Evolutionary conservation across 2,888 invertebrate species (phyloP).

Genomic region (Blera fallax): DNA sequence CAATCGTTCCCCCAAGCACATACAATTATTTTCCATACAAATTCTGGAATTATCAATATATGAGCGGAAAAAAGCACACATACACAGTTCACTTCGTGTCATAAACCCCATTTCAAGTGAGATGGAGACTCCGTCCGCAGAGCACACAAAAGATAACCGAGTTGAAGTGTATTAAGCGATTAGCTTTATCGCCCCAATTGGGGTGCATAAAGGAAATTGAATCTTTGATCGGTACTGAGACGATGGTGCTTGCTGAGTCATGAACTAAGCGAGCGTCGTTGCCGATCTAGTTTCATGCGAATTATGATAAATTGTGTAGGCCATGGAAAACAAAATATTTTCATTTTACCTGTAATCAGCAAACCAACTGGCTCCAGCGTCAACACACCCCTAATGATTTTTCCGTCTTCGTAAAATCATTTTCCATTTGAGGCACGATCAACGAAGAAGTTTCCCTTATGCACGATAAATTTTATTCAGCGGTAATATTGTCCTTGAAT

Average conservation of each 20-base stretch:
- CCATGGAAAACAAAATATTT: neutral
- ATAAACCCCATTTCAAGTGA: constrained; percentile 11
- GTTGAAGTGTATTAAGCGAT: constrained; percentile 32
- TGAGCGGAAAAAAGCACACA: neutral
- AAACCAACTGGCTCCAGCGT: constrained; percentile 64
- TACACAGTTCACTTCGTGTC: constrained; percentile 22
- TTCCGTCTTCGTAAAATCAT: constrained; percentile 67
- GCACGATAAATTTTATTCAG: neutral
- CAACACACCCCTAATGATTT: constrained; percentile 71
- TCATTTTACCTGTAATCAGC: constrained; percentile 65
- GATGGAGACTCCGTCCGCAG: neutral
- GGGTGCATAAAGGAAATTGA: constrained; percentile 11
- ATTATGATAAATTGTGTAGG: neutral
- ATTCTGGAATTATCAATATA: constrained; percentile 22
- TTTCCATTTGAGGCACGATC: constrained; percentile 30
- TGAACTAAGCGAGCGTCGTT: neutral
- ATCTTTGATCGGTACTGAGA: constrained; percentile 2
- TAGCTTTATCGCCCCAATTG: constrained; percentile 51
- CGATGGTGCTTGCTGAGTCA: constrained; percentile 3
- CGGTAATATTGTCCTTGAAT: neutral
- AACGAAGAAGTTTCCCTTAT: constrained; percentile 8
- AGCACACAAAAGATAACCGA: constrained; percentile 23
- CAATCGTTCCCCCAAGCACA: neutral
- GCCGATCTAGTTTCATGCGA: neutral
- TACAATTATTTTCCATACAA: neutral